Conservation (phyloP, 1,140 invertebrate genomes). For the Psilanteris sp. region DNA sequence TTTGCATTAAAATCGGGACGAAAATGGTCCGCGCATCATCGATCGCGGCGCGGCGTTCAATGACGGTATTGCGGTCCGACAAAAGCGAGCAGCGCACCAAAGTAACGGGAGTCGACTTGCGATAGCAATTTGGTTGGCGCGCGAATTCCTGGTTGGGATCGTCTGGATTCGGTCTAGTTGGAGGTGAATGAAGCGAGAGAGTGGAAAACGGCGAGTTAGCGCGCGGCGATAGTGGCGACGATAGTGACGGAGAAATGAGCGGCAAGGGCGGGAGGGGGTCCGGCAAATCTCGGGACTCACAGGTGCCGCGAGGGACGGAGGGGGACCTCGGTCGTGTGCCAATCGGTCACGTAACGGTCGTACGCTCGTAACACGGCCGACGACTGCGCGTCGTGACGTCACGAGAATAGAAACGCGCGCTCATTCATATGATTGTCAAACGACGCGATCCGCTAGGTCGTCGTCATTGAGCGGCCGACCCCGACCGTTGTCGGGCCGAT, state of each 20-base stretch:
- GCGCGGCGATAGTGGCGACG: slow-evolving; percentile 26
- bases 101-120: background rate
- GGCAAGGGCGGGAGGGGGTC: slow-evolving; percentile 12
- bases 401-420: slow-evolving; percentile 52
- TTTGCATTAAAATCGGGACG: no score
- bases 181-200: slow-evolving; percentile 40
- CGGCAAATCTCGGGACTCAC: slow-evolving; percentile 45
- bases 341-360: slow-evolving; percentile 72
- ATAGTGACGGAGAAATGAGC: slow-evolving; percentile 23
- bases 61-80: no score
- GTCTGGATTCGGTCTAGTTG: slow-evolving; percentile 47
- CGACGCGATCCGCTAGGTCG: slow-evolving; percentile 53
- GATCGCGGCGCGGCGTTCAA: no score
- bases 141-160: slow-evolving; percentile 32
- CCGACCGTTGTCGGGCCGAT: no score
- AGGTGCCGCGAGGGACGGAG: slow-evolving; percentile 19
- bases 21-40: no score
- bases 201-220: slow-evolving; percentile 41
- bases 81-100: background rate
- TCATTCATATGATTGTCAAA: slow-evolving; percentile 60
- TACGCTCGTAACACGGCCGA: slow-evolving; percentile 78
- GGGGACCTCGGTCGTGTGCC: slow-evolving; percentile 50
- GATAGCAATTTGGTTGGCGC: slow-evolving; percentile 8
- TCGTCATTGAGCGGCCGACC: no score
- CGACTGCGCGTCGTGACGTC: slow-evolving; percentile 60